Evolutionary conservation across 2,113 vertebrate genomes (phyloP).

Genomic region (Crotalus viridis): DNA sequence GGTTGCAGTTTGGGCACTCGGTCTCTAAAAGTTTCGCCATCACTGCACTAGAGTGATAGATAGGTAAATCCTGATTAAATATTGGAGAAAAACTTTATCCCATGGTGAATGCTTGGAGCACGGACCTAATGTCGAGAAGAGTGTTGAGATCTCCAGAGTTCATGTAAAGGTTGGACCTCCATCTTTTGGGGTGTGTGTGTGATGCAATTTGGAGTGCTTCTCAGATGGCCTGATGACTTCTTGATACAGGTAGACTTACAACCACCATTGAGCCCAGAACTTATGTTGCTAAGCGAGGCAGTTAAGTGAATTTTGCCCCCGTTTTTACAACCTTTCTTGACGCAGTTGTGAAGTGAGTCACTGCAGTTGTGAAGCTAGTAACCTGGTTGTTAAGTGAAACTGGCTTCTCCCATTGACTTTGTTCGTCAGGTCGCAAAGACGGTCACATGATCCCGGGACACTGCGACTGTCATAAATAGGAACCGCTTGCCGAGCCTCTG

Average conservation of each 20-base stretch:
- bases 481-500: not conserved
- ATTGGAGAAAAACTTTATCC: not conserved
- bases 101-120: not conserved
- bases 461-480: not conserved
- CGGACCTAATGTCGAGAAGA: not conserved
- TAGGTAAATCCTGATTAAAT: not conserved
- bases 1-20: too few species aligned
- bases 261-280: too few species aligned
- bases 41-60: too few species aligned
- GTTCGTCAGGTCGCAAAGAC: not conserved
- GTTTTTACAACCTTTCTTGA: too few species aligned
- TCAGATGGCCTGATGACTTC: not conserved
- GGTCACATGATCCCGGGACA: not conserved
- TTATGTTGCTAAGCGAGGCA: too few species aligned
- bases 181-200: not conserved
- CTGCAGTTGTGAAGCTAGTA: too few species aligned
- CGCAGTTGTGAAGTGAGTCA: too few species aligned
- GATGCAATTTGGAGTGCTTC: not conserved
- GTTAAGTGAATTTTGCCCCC: too few species aligned
- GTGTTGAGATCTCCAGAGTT: not conserved
- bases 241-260: too few species aligned
- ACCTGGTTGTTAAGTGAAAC: too few species aligned
- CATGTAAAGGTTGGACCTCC: not conserved
- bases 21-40: too few species aligned
- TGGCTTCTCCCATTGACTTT: too few species aligned